Evolutionary conservation across 2,113 vertebrate species (phyloP).

Genomic region (Cnemophilus loriae): DNA sequence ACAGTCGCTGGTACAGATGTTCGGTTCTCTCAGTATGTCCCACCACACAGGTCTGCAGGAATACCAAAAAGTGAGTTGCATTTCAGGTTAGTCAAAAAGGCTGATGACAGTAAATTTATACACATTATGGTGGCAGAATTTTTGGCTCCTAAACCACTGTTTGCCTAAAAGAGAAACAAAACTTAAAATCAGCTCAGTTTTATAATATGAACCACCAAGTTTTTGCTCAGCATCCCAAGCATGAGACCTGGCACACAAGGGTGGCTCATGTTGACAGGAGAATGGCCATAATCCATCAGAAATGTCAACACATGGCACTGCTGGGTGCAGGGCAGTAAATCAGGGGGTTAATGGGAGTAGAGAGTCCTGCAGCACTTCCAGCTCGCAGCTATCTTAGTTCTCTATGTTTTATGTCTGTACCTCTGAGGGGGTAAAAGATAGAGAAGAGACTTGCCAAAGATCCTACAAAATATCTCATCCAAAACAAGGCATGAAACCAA

Average conservation of each 20-base stretch:
- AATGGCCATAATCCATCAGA: background rate
- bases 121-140: background rate
- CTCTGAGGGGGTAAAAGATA: background rate
- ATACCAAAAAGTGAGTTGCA: background rate
- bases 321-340: background rate
- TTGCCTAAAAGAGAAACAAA: background rate
- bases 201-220: background rate
- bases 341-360: background rate
- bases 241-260: fast-evolving
- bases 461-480: background rate
- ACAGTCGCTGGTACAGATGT: background rate
- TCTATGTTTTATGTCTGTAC: background rate
- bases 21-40: background rate
- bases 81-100: background rate
- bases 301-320: background rate
- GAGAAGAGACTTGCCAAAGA: background rate
- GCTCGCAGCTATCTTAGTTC: background rate
- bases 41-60: background rate
- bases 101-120: background rate
- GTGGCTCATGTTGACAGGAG: background rate
- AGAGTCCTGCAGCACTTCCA: background rate
- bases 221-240: background rate
- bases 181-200: background rate
- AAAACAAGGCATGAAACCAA: background rate
- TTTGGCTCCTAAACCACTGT: background rate